A percentile compares a stretch with the other conserved stretches of the same genome.
These are phyloP conservation scores for Ctenoplectra terminalis DNA, from an alignment of 1,140 invertebrate species.

Conservation along the genomic window DNA sequence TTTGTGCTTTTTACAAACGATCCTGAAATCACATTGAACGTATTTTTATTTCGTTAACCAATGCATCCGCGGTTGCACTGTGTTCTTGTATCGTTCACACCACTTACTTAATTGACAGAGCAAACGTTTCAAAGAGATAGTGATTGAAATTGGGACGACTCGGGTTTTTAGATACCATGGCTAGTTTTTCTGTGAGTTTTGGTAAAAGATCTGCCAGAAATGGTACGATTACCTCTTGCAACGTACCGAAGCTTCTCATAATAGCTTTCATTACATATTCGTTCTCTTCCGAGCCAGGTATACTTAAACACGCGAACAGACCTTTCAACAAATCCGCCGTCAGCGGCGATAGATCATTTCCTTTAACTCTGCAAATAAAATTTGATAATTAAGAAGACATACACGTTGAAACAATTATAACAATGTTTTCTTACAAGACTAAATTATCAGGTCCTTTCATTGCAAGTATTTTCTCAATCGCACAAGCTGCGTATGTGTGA, in stretches of 20 bases:
- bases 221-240: constrained; percentile 92
- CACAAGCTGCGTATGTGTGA: constrained; percentile 96
- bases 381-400: constrained; percentile 15
- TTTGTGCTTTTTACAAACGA: constrained; percentile 92
- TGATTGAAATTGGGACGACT: constrained; percentile 99
- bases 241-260: constrained; percentile 92
- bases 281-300: constrained; percentile 93
- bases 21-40: constrained; percentile 80
- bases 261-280: constrained; percentile 99
- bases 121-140: constrained; percentile 97
- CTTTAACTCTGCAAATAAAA: constrained; percentile 84
- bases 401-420: not conserved
- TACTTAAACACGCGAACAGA: constrained; percentile 89
- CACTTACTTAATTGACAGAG: constrained; percentile 91
- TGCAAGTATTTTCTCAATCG: constrained; percentile 94
- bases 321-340: constrained; percentile 88
- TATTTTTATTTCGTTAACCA: not conserved
- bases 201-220: constrained; percentile 91
- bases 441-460: constrained; percentile 85
- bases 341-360: constrained; percentile 84
- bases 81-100: not conserved
- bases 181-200: constrained; percentile 92
- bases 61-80: not conserved
- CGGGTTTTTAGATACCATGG: constrained; percentile 95
- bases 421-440: constrained; percentile 82